A percentile compares a stretch with the other conserved stretches of the same genome.
phyloP scores from a whole-genome alignment of 1,140 invertebrate genomes.

The Asobara japonica region DNA sequence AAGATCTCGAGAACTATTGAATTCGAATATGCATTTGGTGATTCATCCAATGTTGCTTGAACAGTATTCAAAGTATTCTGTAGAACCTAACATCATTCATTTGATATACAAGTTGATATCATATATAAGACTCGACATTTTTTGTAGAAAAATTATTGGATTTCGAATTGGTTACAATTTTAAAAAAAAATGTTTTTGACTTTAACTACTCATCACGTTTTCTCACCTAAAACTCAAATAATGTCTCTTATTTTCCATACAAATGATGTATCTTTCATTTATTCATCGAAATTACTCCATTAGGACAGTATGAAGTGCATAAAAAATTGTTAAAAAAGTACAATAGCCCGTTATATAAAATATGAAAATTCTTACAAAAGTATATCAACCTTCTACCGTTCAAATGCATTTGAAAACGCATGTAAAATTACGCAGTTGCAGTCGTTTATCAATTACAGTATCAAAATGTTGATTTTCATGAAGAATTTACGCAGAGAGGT shows the following conservation, averaged over 20 bases:
- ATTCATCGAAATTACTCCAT: conserved; percentile 55
- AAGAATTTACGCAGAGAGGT: neutral
- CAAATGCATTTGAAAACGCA: conserved; percentile 41
- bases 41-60: too few relatives aligned
- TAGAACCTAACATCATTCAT: too few relatives aligned
- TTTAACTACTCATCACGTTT: neutral
- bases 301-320: conserved; percentile 59
- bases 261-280: conserved; percentile 39
- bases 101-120: too few relatives aligned
- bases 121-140: too few relatives aligned
- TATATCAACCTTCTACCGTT: conserved; percentile 49
- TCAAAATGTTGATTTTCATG: neutral
- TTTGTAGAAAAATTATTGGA: too few relatives aligned
- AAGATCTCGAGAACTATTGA: too few relatives aligned
- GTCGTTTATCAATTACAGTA: neutral
- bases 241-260: conserved; percentile 6
- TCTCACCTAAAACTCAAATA: neutral
- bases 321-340: conserved; percentile 65
- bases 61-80: too few relatives aligned
- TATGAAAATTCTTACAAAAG: conserved; percentile 63
- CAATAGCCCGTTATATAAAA: conserved; percentile 67
- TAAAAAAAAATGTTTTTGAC: too few relatives aligned
- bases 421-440: conserved; percentile 39
- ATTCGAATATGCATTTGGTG: too few relatives aligned
- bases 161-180: too few relatives aligned